Evolutionary conservation across 2,888 invertebrate species (phyloP).

Genomic region (Aphodius sticticus): DNA sequence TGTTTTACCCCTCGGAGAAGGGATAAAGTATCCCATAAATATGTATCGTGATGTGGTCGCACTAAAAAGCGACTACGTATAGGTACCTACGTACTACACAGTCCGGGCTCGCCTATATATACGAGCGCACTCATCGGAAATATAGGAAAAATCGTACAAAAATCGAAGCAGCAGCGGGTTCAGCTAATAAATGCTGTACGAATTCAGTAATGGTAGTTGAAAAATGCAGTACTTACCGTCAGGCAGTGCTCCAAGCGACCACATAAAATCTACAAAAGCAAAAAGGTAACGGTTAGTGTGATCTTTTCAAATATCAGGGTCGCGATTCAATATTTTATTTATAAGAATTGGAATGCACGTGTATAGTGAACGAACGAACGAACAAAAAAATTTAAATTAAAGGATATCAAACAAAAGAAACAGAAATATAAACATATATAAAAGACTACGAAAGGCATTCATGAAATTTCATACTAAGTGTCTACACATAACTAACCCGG

Average conservation of each 20-base stretch:
- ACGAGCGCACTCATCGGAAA: neutral
- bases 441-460: conserved; percentile 52
- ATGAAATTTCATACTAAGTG: conserved; percentile 61
- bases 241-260: conserved; percentile 97
- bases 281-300: conserved; percentile 55
- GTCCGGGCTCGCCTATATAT: neutral
- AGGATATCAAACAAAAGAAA: conserved; percentile 36
- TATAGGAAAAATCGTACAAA: neutral
- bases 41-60: neutral
- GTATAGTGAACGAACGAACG: neutral
- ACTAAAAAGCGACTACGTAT: neutral
- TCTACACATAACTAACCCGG: conserved; percentile 51
- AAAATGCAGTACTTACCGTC: conserved; percentile 79
- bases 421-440: conserved; percentile 38
- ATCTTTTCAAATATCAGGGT: conserved; percentile 28
- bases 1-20: neutral
- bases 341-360: conserved; percentile 19
- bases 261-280: conserved; percentile 94
- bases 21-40: neutral
- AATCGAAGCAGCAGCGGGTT: neutral
- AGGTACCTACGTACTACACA: neutral
- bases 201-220: neutral
- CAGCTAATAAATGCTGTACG: neutral
- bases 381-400: conserved; percentile 31
- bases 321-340: conserved; percentile 8